phyloP scores from a whole-genome alignment of 2,888 invertebrate genomes.

The Carpatolechia fugitivella region DNA sequence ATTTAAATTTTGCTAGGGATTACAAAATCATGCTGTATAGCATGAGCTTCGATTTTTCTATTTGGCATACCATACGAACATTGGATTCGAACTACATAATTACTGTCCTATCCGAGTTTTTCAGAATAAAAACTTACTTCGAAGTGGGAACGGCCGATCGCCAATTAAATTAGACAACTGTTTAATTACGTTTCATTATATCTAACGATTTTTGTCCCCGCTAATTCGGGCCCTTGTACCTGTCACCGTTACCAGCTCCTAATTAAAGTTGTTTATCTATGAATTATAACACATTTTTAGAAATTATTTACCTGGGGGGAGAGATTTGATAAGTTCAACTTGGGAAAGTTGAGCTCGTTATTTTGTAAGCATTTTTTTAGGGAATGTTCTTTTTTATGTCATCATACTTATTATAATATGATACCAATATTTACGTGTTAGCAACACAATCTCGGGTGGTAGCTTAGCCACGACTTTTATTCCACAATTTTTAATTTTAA shows the following conservation, averaged over 20 bases:
- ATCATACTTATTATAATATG: too few species aligned
- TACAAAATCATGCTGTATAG: too few species aligned
- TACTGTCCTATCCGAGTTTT: background rate
- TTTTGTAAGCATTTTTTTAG: background rate
- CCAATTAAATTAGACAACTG: conserved; percentile 76
- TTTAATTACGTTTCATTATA: conserved; percentile 57
- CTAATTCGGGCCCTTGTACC: conserved; percentile 45
- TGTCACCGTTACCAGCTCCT: conserved; percentile 41
- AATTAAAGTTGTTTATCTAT: conserved; percentile 56
- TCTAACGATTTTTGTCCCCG: conserved; percentile 44
- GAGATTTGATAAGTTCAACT: conserved; percentile 42
- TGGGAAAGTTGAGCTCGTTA: conserved; percentile 42
- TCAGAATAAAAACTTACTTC: conserved; percentile 23
- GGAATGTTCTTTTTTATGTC: too few species aligned
- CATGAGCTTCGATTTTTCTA: too few species aligned
- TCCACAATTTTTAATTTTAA: too few species aligned
- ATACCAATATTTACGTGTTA: too few species aligned
- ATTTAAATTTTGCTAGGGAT: too few species aligned
- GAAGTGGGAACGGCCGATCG: conserved; percentile 74
- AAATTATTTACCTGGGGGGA: conserved; percentile 30
- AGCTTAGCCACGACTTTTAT: too few species aligned
- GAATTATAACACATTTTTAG: conserved; percentile 47
- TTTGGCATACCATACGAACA: too few species aligned
- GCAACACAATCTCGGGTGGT: too few species aligned
- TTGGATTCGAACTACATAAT: too few species aligned